Evolutionary conservation across 53 echinoderm and acorn worm species (phyloP), one percentile per base, ranked within the genome.

Genomic region (Pentamera pediparva): DNA sequence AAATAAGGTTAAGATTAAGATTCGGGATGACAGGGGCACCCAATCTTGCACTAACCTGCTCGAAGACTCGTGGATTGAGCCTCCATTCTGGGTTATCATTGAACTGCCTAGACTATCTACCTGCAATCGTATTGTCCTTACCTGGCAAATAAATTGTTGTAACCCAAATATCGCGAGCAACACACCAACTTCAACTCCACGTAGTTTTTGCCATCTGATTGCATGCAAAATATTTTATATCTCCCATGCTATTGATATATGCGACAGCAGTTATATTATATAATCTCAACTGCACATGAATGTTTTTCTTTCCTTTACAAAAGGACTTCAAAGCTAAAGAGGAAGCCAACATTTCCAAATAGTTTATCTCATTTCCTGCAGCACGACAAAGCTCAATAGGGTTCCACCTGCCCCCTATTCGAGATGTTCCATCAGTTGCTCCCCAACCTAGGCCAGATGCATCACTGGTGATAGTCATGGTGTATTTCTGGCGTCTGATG

Each of bases 241-340:
- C 85, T 15, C 85, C 85, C 75, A 85, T 79, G 22, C 62, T 50
- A 19, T 74, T 74, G 11, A 85, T 50, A 22, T 84, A 84, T 11
- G 61, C 30, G 10, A 84, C 65, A n/a, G 75, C 85, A 2, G 85
- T 85, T 3, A 49, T 32, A 54, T 79, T 74, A 18, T 62, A 32
- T 25, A 59, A 32, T 5, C 4, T 59, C n/a, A 60, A 32, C 11
- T 35, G 18, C n/a, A 64, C 33, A 64, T 77, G 78, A 11, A 19
- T 28, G 10, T 59, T 39, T 58, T 75, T 29, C 37, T 22, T 37
- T 15, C 13, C 12, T 38, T 18, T 25, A 39, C 71, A 80, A 33
- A 80, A 80, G 21, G 71, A 33, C 41, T 67, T n/a, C n/a, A 69
- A 36, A 34, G 69, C 79, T 8, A 79, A 52, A 39, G 35, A 79